Conservation (phyloP, 1,140 invertebrate species). For the Lutraria rhynchaena region DNA sequence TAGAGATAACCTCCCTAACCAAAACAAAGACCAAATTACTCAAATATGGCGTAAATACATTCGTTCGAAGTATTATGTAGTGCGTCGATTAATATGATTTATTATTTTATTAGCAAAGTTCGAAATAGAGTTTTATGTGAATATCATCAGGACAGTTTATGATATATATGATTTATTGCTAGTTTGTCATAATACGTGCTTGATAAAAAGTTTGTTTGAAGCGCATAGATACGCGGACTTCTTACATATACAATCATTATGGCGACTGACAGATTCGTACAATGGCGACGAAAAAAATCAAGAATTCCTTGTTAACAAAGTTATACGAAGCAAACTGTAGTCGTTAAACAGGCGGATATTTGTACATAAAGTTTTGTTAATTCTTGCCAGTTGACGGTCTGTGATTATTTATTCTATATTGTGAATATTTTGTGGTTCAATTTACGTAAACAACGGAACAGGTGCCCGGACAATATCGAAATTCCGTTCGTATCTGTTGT, state of each 20-base stretch:
- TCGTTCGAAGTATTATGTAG: constrained; percentile 35
- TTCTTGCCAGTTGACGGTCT: constrained; percentile 7
- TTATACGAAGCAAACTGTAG: neutral
- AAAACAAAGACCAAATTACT: constrained; percentile 66
- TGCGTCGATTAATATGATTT: constrained; percentile 20
- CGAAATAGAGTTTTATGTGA: too few species aligned
- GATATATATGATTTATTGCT: too few species aligned
- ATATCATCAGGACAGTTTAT: too few species aligned
- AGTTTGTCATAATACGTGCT: neutral
- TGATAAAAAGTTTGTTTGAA: neutral
- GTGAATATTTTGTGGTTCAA: neutral
- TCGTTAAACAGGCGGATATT: neutral
- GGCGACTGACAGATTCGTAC: constrained; percentile 58
- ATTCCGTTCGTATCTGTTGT: constrained; percentile 30
- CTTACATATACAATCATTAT: constrained; percentile 58
- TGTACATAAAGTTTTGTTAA: neutral
- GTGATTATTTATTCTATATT: neutral
- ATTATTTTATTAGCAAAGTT: neutral
- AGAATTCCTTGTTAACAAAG: constrained; percentile 12
- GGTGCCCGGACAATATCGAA: constrained; percentile 34
- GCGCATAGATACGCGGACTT: constrained; percentile 37
- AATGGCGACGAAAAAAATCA: constrained; percentile 58
- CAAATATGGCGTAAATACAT: constrained; percentile 9
- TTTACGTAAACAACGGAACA: constrained; percentile 47
- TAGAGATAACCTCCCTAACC: constrained; percentile 69